Evolutionary conservation across 2,797 vertebrate species (phyloP).

Genomic region (Spinus olivaceus): DNA sequence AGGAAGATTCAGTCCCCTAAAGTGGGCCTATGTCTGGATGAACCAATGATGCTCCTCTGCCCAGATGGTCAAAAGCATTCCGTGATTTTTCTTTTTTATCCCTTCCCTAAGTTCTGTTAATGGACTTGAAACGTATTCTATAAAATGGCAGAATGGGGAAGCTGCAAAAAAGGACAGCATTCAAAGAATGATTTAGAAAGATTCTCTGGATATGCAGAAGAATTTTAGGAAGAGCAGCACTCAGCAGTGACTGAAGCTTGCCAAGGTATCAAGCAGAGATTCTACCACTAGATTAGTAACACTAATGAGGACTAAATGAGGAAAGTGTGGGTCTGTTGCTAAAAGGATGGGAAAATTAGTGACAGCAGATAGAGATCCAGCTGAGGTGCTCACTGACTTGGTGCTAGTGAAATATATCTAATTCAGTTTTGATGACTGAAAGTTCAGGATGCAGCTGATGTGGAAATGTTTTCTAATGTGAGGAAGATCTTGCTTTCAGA

Average conservation of each 20-base stretch:
- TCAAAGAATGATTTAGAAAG: neutral
- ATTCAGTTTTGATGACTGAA: neutral
- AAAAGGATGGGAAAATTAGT: neutral
- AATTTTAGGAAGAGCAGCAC: neutral
- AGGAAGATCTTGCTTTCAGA: neutral
- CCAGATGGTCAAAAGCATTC: neutral
- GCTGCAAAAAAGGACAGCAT: neutral
- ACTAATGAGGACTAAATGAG: neutral
- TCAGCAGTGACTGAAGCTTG: neutral
- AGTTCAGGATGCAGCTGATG: neutral
- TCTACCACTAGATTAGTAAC: neutral
- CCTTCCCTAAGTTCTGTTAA: neutral
- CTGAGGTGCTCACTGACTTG: neutral
- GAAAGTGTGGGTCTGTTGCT: neutral
- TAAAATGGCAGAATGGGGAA: neutral
- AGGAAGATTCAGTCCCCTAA: neutral
- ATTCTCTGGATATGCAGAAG: fast-evolving
- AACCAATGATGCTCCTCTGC: neutral
- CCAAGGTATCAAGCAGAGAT: neutral
- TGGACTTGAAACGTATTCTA: neutral
- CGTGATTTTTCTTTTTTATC: neutral
- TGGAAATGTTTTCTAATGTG: neutral
- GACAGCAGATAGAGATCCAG: neutral
- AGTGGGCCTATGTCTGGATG: neutral
- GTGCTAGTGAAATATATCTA: neutral